Base-by-base conservation (phyloP, 2,888 invertebrate genomes). In the Phrixothrix hirtus region DNA sequence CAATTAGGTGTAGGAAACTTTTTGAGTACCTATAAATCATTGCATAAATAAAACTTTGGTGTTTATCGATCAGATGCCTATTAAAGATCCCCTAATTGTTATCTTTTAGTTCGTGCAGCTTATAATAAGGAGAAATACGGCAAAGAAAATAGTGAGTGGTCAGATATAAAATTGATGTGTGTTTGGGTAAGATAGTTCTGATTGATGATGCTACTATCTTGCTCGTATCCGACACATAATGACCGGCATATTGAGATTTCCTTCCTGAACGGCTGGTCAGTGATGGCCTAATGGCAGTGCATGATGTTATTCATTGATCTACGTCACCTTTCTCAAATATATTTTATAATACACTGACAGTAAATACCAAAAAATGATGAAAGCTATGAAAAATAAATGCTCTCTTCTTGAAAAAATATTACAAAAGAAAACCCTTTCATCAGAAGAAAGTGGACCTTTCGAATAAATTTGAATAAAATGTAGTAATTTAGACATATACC, bases 241-340 rank as follows among this genome's bases (percentile, higher is more conserved):
- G 72, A 71, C 69, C 69, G 70, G 69, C 74, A 73, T 73, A 74
- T 74, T 74, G 74, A 70, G 70, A 72, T 72, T 73, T 74, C 73
- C 73, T 74, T 74, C 73, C 74, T 67, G 66, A 61, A 63, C 67
- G 66, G 63, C 67, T 65, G 67, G 54, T 64, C 64, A 63, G 64
- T 63, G 65, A 65, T 66, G 64, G 64, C 65, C 65, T 69, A 67
- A 71, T 68, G 67, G 68, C 50, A 39, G 41, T 31, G 30, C 50
- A 55, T 55, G 55, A 42, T 50, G 46, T 41, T n/a, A 50, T 46
- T 48, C 55, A 55, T 55, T 50, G 55, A 55, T 55, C 55, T 37
- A 45, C 50, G 55, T 55, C 55, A 55, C 55, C 55, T 55, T 46
- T 34, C 46, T 38, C 39, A 53, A 48, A 48, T 38, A 48, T 47